These are phyloP conservation scores for Sarcophaga bullata DNA, from an alignment of 1,140 invertebrate species.

Conservation along the genomic window DNA sequence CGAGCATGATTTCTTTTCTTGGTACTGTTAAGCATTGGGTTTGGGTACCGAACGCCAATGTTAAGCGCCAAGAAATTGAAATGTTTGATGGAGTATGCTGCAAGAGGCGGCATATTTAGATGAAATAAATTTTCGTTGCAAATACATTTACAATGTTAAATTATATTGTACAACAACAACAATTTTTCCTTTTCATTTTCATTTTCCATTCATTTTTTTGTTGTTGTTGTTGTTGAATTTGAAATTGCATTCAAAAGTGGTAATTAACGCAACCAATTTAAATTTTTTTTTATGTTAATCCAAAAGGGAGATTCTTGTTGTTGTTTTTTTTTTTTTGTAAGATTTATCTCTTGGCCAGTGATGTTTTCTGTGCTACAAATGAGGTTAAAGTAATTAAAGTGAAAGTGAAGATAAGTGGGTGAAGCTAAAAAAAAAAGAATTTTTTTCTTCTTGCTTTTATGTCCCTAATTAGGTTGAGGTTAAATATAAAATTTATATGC, in stretches of 20 bases:
- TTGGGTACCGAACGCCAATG: neutral
- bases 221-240: neutral
- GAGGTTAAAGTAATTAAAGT: neutral
- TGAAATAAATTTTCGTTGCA: neutral
- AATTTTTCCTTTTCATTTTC: neutral
- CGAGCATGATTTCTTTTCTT: neutral
- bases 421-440: neutral
- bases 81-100: neutral
- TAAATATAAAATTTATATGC: too few relatives aligned
- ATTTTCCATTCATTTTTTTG: too few relatives aligned
- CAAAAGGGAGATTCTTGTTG: neutral
- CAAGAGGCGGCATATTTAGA: neutral
- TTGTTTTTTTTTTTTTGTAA: neutral
- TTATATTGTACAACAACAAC: neutral
- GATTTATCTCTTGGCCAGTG: neutral
- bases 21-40: neutral
- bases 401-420: neutral
- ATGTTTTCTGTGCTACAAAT: neutral
- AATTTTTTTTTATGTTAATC: constrained; percentile 19
- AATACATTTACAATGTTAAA: constrained; percentile 14
- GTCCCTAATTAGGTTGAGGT: too few relatives aligned
- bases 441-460: too few relatives aligned
- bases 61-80: constrained; percentile 34
- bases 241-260: constrained; percentile 17
- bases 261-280: constrained; percentile 14